phyloP scores from a whole-genome alignment of 1,140 invertebrate species.

The Samia ricini region DNA sequence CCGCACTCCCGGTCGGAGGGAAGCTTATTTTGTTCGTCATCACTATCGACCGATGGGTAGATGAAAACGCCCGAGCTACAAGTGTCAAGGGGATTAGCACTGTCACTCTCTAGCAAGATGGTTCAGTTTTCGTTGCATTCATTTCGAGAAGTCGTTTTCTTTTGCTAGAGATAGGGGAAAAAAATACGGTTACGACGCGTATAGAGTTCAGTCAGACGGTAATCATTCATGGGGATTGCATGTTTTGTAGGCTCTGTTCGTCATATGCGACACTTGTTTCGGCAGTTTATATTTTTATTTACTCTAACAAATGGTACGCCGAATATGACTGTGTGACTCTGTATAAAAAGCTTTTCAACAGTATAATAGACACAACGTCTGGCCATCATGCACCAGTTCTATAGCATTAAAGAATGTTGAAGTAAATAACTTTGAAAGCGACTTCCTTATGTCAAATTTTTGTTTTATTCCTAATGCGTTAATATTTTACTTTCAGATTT shows the following conservation, averaged over 20 bases:
- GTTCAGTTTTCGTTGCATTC: constrained; percentile 47
- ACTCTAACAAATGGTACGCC: constrained; percentile 33
- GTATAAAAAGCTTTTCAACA: too few species aligned
- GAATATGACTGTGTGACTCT: not conserved
- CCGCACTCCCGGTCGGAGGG: constrained; percentile 61
- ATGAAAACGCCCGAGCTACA: constrained; percentile 58
- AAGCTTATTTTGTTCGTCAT: constrained; percentile 75
- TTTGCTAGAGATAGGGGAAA: constrained; percentile 43
- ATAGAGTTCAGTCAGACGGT: constrained; percentile 53
- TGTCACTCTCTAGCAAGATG: constrained; percentile 42
- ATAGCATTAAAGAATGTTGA: not conserved
- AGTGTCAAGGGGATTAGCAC: constrained; percentile 58
- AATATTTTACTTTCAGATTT: not conserved
- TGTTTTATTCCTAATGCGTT: not conserved
- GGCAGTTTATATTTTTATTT: constrained; percentile 50
- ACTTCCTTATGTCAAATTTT: not conserved
- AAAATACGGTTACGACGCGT: constrained; percentile 49
- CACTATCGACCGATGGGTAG: constrained; percentile 71
- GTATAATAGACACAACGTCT: too few species aligned
- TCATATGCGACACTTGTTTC: constrained; percentile 47
- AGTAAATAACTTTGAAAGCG: not conserved
- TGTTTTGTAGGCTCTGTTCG: constrained; percentile 49
- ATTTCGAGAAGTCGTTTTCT: constrained; percentile 36
- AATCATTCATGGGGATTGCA: constrained; percentile 58
- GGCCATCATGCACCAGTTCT: too few species aligned